These are phyloP conservation scores for Temnothorax unifasciatus DNA, from an alignment of 2,888 invertebrate genomes.

Conservation along the genomic window DNA sequence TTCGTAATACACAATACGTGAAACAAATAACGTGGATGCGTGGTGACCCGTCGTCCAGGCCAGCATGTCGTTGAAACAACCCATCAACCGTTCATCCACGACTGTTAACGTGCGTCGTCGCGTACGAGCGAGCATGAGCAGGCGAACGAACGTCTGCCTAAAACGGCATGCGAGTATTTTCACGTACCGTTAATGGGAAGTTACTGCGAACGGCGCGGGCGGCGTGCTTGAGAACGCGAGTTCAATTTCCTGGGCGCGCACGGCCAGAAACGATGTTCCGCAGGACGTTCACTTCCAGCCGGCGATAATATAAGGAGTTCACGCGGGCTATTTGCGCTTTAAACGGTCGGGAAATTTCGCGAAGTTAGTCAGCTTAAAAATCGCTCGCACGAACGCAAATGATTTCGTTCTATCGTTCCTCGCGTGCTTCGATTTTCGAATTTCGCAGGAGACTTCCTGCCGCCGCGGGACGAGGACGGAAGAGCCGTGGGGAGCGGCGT, in stretches of 20 bases:
- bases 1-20: constrained; percentile 1
- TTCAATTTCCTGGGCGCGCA: constrained; percentile 39
- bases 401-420: constrained; percentile 37
- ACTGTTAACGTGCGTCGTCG: constrained; percentile 21
- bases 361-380: constrained; percentile 44
- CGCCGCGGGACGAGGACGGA: neutral
- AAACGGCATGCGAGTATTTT: constrained; percentile 34
- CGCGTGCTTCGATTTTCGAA: constrained; percentile 52
- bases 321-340: constrained; percentile 34
- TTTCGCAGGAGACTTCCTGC: constrained; percentile 17
- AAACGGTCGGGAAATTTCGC: constrained; percentile 41
- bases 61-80: constrained; percentile 3
- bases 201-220: constrained; percentile 24
- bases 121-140: constrained; percentile 9
- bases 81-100: constrained; percentile 58
- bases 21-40: constrained; percentile 6
- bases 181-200: constrained; percentile 39
- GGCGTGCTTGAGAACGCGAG: constrained; percentile 10
- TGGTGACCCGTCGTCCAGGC: neutral
- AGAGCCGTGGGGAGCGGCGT: neutral
- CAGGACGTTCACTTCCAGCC: constrained; percentile 22
- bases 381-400: constrained; percentile 51
- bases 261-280: constrained; percentile 24
- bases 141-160: neutral
- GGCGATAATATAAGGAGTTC: constrained; percentile 32